Percentiles rank a stretch among this genome's conserved stretches.
Evolutionary conservation across 1,140 invertebrate genomes (phyloP).

Genomic region (Penaeus japonicus): DNA sequence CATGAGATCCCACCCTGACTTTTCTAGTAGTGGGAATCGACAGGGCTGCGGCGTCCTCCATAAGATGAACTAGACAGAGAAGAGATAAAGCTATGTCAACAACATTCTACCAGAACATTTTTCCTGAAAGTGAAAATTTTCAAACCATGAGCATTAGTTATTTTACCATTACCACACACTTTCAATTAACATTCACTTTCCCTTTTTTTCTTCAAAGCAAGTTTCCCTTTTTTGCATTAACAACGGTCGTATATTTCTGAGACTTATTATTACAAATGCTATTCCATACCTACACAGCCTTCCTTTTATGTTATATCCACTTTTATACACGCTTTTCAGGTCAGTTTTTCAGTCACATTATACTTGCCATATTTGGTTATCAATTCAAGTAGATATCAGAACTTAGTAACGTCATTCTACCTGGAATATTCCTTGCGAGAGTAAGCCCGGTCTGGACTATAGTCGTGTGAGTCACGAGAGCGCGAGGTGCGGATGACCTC

Average conservation of each 20-base stretch:
- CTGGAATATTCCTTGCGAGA: constrained; percentile 54
- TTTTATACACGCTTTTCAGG: constrained; percentile 37
- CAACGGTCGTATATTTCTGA: constrained; percentile 37
- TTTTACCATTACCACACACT: constrained; percentile 32
- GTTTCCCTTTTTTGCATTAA: constrained; percentile 17
- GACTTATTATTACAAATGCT: constrained; percentile 26
- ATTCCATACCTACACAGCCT: constrained; percentile 27
- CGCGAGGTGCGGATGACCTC: constrained; percentile 54
- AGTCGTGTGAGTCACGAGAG: constrained; percentile 48
- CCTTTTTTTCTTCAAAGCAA: constrained; percentile 35
- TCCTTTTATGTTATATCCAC: constrained; percentile 33
- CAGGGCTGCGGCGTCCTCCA: constrained; percentile 55
- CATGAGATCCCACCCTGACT: constrained; percentile 36
- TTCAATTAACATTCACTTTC: constrained; percentile 18
- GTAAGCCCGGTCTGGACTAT: constrained; percentile 49
- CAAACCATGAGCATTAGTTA: constrained; percentile 31
- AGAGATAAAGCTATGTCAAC: constrained; percentile 52
- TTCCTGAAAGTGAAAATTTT: constrained; percentile 54
- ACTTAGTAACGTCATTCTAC: constrained; percentile 48
- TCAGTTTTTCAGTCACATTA: constrained; percentile 50
- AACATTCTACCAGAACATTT: constrained; percentile 25
- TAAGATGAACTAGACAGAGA: constrained; percentile 56
- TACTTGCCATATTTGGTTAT: constrained; percentile 38
- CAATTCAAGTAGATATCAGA: constrained; percentile 46
- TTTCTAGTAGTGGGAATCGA: constrained; percentile 53